These are phyloP conservation scores for Parthenolecanium corni DNA, from an alignment of 2,888 invertebrate species.

Conservation along the genomic window DNA sequence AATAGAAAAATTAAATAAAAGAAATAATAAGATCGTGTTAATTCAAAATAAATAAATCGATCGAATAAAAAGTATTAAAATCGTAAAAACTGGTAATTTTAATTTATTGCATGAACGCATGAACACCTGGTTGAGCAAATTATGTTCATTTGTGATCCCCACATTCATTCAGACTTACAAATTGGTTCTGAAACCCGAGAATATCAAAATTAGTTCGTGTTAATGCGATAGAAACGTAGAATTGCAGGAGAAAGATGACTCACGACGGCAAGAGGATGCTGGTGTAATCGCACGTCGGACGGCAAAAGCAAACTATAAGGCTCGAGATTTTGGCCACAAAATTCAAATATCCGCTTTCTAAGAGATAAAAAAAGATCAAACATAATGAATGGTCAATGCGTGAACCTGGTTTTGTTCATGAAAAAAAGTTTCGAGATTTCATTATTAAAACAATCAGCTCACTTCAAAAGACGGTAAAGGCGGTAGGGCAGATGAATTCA, in stretches of 20 bases:
- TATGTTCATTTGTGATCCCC: conserved; percentile 5
- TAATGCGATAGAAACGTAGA: not conserved
- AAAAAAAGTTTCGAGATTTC: not conserved
- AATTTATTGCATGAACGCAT: conserved; percentile 25
- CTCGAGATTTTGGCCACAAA: too few species aligned
- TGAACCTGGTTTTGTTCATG: not conserved
- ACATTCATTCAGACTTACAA: too few species aligned
- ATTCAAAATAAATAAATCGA: not conserved
- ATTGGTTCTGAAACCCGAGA: too few species aligned
- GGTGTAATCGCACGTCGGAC: not conserved
- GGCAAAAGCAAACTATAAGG: too few species aligned
- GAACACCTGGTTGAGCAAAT: conserved; percentile 28
- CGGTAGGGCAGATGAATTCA: conserved; percentile 18
- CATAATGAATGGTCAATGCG: too few species aligned
- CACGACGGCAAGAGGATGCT: not conserved
- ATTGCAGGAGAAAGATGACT: not conserved
- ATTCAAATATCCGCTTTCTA: too few species aligned
- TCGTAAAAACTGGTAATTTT: conserved; percentile 11
- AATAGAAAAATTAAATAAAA: conserved; percentile 9
- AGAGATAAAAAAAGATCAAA: too few species aligned
- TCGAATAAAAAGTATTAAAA: not conserved
- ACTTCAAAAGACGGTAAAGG: conserved; percentile 16
- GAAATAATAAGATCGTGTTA: not conserved
- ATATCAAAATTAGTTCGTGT: not conserved
- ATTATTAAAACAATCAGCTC: not conserved